Conservation (phyloP, 2,113 vertebrate species). For the Oenanthe melanoleuca region DNA sequence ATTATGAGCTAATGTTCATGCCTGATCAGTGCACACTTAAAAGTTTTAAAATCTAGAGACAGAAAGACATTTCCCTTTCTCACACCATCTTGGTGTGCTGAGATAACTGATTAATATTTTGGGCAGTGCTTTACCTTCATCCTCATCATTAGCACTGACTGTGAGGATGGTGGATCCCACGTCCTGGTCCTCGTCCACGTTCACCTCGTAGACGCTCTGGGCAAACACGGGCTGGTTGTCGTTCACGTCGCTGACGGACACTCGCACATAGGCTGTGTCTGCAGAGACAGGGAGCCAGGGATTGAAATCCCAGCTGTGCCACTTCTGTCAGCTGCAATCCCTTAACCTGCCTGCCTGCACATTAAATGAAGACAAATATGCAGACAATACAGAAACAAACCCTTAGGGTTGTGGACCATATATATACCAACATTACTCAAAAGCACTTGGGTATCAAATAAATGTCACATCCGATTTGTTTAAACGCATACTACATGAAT, state of each 20-base stretch:
- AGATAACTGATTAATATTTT: slow-evolving; percentile 22
- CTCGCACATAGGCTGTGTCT: slow-evolving; percentile 84
- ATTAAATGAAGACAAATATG: slow-evolving; percentile 72
- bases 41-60: background rate
- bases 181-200: slow-evolving; percentile 85
- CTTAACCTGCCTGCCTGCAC: slow-evolving; percentile 54
- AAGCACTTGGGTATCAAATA: slow-evolving; percentile 71
- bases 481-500: slow-evolving; percentile 73
- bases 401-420: slow-evolving; percentile 64
- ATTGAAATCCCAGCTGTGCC: slow-evolving; percentile 65
- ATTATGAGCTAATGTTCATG: background rate
- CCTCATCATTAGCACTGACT: slow-evolving; percentile 85
- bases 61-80: background rate
- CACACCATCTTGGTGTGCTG: background rate
- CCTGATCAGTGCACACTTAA: background rate
- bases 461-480: slow-evolving; percentile 73
- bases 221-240: slow-evolving; percentile 88
- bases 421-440: slow-evolving; percentile 55
- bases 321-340: slow-evolving; percentile 75
- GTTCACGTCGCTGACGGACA: slow-evolving; percentile 88
- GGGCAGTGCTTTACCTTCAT: slow-evolving; percentile 80
- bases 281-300: slow-evolving; percentile 58
- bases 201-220: slow-evolving; percentile 79
- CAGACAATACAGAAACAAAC: slow-evolving; percentile 65
- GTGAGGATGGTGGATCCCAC: slow-evolving; percentile 82